Conservation (phyloP, 2,797 vertebrate species). For the Serranus cabrilla region DNA sequence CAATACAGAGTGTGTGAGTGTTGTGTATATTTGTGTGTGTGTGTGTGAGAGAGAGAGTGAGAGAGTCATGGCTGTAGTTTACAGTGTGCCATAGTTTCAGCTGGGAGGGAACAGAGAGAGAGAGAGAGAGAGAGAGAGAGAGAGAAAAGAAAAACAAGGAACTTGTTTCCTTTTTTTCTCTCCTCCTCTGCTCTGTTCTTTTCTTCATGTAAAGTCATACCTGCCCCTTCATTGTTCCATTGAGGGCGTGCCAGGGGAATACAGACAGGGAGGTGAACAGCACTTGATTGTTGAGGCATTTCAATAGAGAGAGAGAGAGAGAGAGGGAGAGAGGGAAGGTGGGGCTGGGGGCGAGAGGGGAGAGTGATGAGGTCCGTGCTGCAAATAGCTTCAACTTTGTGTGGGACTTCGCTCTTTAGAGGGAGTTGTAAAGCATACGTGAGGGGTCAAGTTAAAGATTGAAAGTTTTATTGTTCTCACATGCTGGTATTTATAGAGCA, state of each 20-base stretch:
- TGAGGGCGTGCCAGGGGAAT: constrained; percentile 85
- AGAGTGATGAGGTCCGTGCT: constrained; percentile 46
- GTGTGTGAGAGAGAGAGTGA: neutral
- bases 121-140: constrained; percentile 8
- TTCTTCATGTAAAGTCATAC: constrained; percentile 73
- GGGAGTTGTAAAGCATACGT: constrained; percentile 53
- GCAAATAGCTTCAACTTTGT: constrained; percentile 67
- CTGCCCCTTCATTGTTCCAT: constrained; percentile 87
- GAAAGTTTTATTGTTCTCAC: constrained; percentile 70
- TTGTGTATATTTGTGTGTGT: constrained; percentile 4
- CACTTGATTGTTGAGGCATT: constrained; percentile 75
- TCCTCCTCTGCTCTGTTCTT: constrained; percentile 39
- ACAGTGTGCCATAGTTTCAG: constrained; percentile 60
- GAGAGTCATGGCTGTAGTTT: constrained; percentile 26
- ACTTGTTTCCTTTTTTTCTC: constrained; percentile 73
- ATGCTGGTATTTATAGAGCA: constrained; percentile 66
- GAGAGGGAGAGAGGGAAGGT: neutral
- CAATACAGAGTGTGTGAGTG: neutral
- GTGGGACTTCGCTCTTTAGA: constrained; percentile 78
- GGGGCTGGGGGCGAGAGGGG: neutral
- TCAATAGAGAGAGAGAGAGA: constrained; percentile 64
- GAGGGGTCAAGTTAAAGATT: constrained; percentile 81
- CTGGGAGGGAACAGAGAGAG: constrained; percentile 16
- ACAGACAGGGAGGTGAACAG: constrained; percentile 74
- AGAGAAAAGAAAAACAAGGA: constrained; percentile 52